Percentiles rank a stretch among this genome's conserved stretches.
phyloP scores from a whole-genome alignment of 35 echinoderm and acorn worm genomes.

The Lytechinus variegatus region DNA sequence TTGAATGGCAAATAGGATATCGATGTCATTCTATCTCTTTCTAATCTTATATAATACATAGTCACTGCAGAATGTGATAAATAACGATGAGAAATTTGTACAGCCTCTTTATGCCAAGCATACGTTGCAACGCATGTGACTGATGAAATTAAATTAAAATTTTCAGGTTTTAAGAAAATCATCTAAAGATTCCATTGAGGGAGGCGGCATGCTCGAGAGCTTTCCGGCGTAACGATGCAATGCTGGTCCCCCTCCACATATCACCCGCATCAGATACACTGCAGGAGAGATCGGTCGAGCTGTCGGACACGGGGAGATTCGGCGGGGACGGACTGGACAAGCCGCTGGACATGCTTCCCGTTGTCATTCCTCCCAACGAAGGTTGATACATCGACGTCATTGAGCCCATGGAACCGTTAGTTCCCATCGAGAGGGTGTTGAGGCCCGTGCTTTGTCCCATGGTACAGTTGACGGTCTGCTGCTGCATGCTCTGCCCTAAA shows the following conservation, averaged over 20 bases:
- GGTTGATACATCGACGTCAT: constrained; percentile 98
- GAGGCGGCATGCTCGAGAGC: constrained; percentile 95
- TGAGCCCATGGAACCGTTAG: constrained; percentile 83
- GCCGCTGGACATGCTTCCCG: constrained; percentile 64
- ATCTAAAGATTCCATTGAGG: constrained; percentile 96
- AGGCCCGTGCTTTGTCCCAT: constrained; percentile 65
- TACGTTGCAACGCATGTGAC: background rate
- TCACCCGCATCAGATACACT: constrained; percentile 75
- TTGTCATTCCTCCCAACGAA: constrained; percentile 74
- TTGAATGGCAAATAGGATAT: background rate
- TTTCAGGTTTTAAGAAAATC: constrained; percentile 36
- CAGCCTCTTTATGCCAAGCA: constrained; percentile 14
- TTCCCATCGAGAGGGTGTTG: constrained; percentile 65
- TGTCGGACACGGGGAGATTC: constrained; percentile 62
- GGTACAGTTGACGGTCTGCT: constrained; percentile 49
- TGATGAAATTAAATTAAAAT: background rate
- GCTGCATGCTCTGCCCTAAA: constrained; percentile 81
- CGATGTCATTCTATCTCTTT: background rate
- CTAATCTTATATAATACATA: constrained; percentile 26
- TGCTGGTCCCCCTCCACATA: constrained; percentile 98
- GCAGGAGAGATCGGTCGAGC: constrained; percentile 66
- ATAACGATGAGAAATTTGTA: constrained; percentile 38
- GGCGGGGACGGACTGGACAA: constrained; percentile 69
- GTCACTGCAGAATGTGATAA: constrained; percentile 26
- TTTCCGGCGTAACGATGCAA: constrained; percentile 93